phyloP scores from a whole-genome alignment of 2,113 vertebrate species.

The Cynocephalus volans region DNA sequence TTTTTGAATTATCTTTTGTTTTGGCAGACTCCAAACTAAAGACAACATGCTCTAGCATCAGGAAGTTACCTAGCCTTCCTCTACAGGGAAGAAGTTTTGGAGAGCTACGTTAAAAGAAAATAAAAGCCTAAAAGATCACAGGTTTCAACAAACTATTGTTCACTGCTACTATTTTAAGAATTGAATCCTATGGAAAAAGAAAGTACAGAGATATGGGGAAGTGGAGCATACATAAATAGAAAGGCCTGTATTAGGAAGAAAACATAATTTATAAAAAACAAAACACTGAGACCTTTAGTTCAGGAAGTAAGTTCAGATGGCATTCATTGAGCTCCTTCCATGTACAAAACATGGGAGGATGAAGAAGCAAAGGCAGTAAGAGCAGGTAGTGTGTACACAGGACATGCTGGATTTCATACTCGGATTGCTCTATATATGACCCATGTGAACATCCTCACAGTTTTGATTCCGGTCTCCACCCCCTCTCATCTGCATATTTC shows the following conservation, averaged over 20 bases:
- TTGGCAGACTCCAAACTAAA: conserved; percentile 11
- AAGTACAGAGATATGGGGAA: not conserved
- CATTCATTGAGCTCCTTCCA: not conserved
- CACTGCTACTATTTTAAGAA: not conserved
- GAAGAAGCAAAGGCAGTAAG: not conserved
- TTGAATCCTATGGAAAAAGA: not conserved
- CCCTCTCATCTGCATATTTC: not conserved
- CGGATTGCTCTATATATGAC: not conserved
- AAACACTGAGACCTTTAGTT: not conserved
- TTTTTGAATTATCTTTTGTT: conserved; percentile 54
- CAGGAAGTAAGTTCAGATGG: not conserved
- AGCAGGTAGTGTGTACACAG: not conserved
- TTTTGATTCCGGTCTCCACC: not conserved
- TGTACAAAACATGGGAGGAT: not conserved
- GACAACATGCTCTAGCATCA: not conserved
- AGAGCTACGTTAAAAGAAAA: conserved; percentile 20
- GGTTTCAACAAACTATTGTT: conserved; percentile 18
- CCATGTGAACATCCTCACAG: not conserved
- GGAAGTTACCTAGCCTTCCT: not conserved
- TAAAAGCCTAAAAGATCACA: not conserved
- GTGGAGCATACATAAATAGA: not conserved
- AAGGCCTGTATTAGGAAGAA: not conserved
- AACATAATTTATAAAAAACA: not conserved
- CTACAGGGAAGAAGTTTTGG: not conserved
- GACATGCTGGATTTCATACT: not conserved